phyloP scores from a whole-genome alignment of 2,797 vertebrate genomes.

The Tachyglossus aculeatus region DNA sequence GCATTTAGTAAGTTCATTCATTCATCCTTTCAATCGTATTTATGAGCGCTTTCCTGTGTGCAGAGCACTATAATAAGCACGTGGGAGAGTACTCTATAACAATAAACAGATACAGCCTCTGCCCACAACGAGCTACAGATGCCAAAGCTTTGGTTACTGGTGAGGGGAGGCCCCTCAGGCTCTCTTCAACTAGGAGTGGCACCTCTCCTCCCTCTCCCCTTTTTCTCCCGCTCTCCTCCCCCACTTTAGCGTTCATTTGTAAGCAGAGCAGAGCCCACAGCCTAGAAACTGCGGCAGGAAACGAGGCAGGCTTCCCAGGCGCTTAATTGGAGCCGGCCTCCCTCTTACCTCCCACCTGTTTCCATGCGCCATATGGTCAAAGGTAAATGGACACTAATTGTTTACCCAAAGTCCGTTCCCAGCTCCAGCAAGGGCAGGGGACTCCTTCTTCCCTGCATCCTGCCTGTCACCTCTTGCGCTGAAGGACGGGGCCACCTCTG shows the following conservation, averaged over 20 bases:
- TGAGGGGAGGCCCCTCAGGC: too few species aligned
- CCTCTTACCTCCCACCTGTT: slow-evolving; percentile 66
- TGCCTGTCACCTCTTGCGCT: background rate
- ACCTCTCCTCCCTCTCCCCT: too few species aligned
- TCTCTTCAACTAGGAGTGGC: too few species aligned
- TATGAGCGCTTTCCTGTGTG: too few species aligned
- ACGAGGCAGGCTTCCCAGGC: slow-evolving; percentile 64
- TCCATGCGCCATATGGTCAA: slow-evolving; percentile 65
- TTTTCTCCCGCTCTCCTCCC: too few species aligned
- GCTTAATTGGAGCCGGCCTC: slow-evolving; percentile 53
- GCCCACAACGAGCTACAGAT: too few species aligned
- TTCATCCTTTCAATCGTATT: too few species aligned
- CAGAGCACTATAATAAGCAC: too few species aligned
- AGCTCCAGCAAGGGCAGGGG: background rate
- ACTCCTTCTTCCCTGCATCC: background rate
- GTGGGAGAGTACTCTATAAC: too few species aligned
- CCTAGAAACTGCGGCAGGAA: slow-evolving; percentile 54
- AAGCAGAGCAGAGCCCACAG: slow-evolving; percentile 42
- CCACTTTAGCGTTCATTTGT: slow-evolving; percentile 55
- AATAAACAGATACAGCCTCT: too few species aligned
- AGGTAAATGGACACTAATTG: slow-evolving; percentile 68
- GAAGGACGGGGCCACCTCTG: background rate
- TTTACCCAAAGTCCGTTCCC: slow-evolving; percentile 57
- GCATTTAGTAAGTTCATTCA: too few species aligned
- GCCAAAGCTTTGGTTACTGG: too few species aligned